phyloP scores from a whole-genome alignment of 2,113 vertebrate species.

The Daboia siamensis region DNA sequence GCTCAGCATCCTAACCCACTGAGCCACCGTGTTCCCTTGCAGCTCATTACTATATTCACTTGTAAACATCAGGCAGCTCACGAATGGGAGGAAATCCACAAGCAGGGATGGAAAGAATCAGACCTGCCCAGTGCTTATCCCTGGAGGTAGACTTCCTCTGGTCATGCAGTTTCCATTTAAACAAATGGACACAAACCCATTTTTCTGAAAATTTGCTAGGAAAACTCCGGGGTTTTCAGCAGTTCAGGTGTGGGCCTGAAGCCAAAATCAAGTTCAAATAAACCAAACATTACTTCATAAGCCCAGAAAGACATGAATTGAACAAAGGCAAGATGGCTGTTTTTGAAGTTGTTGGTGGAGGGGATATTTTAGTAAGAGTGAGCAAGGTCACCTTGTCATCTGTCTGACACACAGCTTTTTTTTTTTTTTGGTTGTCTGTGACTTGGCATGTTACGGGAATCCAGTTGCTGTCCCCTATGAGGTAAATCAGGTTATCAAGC shows the following conservation, averaged over 20 bases:
- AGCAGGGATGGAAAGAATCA: neutral
- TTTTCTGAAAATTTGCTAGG: neutral
- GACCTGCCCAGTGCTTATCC: neutral
- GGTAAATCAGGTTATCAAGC: neutral
- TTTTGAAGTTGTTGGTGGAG: neutral
- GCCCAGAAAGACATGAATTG: neutral
- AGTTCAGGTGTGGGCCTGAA: neutral
- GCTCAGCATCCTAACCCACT: no score
- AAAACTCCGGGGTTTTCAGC: neutral
- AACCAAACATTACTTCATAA: neutral
- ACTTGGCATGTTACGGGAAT: neutral
- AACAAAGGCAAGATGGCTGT: neutral
- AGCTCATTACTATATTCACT: neutral
- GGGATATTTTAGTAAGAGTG: neutral
- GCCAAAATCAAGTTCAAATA: neutral
- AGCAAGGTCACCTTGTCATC: neutral
- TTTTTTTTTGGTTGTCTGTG: neutral
- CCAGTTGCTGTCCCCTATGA: neutral
- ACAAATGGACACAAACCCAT: neutral
- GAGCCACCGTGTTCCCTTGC: no score
- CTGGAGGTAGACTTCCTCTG: neutral
- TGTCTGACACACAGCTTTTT: neutral
- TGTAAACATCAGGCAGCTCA: neutral
- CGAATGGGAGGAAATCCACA: neutral
- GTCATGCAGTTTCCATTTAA: neutral